phyloP scores from a whole-genome alignment of 1,140 invertebrate species.

The Aethina tumida region DNA sequence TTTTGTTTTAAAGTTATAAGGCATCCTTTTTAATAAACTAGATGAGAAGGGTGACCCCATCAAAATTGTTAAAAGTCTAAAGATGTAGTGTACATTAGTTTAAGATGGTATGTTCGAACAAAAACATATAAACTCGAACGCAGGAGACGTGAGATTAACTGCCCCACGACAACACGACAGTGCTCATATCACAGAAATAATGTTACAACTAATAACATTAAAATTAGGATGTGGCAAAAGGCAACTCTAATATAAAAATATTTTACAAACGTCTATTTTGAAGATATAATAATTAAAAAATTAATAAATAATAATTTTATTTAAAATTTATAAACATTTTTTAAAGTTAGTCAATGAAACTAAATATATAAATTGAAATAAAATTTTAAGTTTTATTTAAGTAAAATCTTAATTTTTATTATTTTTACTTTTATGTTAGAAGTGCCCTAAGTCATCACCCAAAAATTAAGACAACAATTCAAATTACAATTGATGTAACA shows the following conservation, averaged over 20 bases:
- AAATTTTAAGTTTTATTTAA: slow-evolving; percentile 2
- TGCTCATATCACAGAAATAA: slow-evolving; percentile 27
- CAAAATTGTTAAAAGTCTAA: slow-evolving; percentile 6
- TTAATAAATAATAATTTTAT: neutral
- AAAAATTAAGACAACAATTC: slow-evolving; percentile 14
- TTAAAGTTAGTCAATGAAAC: neutral
- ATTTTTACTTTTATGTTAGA: neutral
- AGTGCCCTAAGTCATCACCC: slow-evolving; percentile 5
- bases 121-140: slow-evolving; percentile 4
- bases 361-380: neutral
- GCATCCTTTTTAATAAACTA: slow-evolving; percentile 19
- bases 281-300: neutral
- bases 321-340: neutral
- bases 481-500: slow-evolving; percentile 20
- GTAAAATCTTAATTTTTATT: no score
- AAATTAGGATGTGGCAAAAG: slow-evolving; percentile 3
- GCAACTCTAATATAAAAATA: slow-evolving; percentile 4
- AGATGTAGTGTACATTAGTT: slow-evolving; percentile 4
- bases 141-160: neutral
- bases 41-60: neutral
- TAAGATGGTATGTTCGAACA: slow-evolving; percentile 3
- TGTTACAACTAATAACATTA: slow-evolving; percentile 9
- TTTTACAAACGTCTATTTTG: slow-evolving; percentile 5
- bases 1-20: slow-evolving; percentile 15
- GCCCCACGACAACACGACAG: no score